A percentile compares a stretch with the other conserved stretches of the same genome.
Evolutionary conservation across 2,888 invertebrate species (phyloP).

Genomic region (Trachelus tabidus): DNA sequence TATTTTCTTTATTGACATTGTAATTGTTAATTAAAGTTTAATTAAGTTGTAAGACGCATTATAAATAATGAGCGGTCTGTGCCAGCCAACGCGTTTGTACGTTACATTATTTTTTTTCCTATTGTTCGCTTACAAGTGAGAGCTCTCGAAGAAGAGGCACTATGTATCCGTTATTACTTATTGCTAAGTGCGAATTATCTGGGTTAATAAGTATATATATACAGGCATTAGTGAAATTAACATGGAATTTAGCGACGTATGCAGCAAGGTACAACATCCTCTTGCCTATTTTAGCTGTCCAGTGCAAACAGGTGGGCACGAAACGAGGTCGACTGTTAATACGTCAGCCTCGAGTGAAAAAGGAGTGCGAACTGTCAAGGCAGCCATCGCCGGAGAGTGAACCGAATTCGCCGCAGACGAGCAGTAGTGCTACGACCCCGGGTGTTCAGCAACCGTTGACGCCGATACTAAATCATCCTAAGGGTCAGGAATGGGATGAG

Average conservation of each 20-base stretch:
- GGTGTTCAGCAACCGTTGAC: slow-evolving; percentile 63
- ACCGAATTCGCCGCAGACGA: slow-evolving; percentile 54
- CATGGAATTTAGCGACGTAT: not conserved
- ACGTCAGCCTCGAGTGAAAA: slow-evolving; percentile 76
- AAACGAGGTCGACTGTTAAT: slow-evolving; percentile 75
- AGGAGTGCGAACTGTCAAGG: slow-evolving; percentile 70
- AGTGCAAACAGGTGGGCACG: slow-evolving; percentile 66
- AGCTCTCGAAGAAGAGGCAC: slow-evolving; percentile 16
- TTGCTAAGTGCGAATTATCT: not conserved
- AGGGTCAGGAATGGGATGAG: slow-evolving; percentile 40
- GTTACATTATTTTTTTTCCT: not conserved
- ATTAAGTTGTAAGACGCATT: slow-evolving; percentile 25
- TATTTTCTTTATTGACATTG: slow-evolving; percentile 6
- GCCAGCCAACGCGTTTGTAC: not conserved
- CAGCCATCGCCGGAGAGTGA: slow-evolving; percentile 65
- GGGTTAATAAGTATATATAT: not conserved
- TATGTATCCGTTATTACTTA: not conserved
- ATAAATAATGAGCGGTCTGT: slow-evolving; percentile 11
- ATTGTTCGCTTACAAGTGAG: not conserved
- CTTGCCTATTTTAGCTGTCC: slow-evolving; percentile 31
- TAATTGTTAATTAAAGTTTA: slow-evolving; percentile 27
- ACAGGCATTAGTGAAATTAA: not conserved
- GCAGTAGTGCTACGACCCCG: slow-evolving; percentile 5
- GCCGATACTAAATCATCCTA: slow-evolving; percentile 56
- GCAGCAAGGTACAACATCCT: not conserved